Base-by-base conservation (phyloP, 2,888 invertebrate genomes). In the Hirtodrosophila histrioides region DNA sequence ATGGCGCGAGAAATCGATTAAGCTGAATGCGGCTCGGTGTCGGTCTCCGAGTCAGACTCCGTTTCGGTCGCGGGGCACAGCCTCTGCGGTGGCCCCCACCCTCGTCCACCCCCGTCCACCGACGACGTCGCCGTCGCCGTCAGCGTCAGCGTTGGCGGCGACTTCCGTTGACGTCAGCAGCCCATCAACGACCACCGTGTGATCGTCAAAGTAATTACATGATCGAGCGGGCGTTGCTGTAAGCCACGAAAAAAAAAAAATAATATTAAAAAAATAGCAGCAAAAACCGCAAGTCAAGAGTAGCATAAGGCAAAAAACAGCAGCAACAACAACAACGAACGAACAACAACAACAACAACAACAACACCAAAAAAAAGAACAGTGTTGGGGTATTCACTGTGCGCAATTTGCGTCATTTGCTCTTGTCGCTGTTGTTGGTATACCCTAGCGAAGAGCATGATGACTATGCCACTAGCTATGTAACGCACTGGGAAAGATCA, bases 161-260 rank as follows among this genome's bases (percentile, higher is more conserved):
- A 87, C 87, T 82, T 82, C 82, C 87, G 86, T 82, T 82, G 82
- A 87, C 82, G 88, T 83, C 82, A 87, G 76, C 58, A 43, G 62
- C 65, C 69, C 80, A 71, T 73, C 80, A 72, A 51, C 72, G 66
- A 54, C 68, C 68, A 67, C 69, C 63, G 67, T 45, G 64, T 46
- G 88, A 88, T 88, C 88, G 86, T 75, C 86, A 81, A 78, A 87
- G 66, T 77, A 83, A 85, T 87, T 86, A 77, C 83, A 88, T 77
- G 75, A 71, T 74, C 73, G 36, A 73, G 64, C 68, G 60, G 44
- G 56, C 75, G 51, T 50, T 24, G 44, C 40, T 56, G 70, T 69
- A 68, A 72, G 67, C 66, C 68, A 60, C 65, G 45, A 64, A 70
- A 64, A 45, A 67, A 49, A 51, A 29, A 29, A 43, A 51, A 44